These are phyloP conservation scores for Automeris io DNA, from an alignment of 2,888 invertebrate genomes.

Conservation along the genomic window DNA sequence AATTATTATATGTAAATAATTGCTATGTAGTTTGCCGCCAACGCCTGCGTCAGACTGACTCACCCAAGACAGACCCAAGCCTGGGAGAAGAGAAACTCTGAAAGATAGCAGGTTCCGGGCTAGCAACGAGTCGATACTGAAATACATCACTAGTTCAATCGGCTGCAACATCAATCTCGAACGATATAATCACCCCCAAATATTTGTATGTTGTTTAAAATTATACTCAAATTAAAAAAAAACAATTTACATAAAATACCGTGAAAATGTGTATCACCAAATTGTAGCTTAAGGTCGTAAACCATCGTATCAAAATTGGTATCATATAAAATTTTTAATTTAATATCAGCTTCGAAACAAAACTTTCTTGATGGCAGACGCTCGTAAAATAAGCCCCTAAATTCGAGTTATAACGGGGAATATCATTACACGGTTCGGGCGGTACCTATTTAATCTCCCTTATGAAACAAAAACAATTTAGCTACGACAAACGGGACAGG, in stretches of 20 bases:
- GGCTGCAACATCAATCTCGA: too few relatives aligned
- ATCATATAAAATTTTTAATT: constrained; percentile 2
- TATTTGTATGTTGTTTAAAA: too few relatives aligned
- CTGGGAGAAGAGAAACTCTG: too few relatives aligned
- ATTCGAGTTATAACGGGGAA: constrained; percentile 13
- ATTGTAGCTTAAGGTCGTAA: background rate
- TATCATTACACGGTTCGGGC: constrained; percentile 13
- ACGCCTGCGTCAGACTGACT: too few relatives aligned
- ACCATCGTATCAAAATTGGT: background rate
- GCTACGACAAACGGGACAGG: constrained; percentile 26
- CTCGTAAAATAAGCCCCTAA: constrained; percentile 4
- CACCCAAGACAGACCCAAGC: too few relatives aligned
- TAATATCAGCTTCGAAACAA: background rate
- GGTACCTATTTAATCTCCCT: constrained; percentile 18
- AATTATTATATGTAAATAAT: too few relatives aligned
- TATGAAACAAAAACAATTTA: constrained; percentile 33
- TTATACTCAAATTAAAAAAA: too few relatives aligned
- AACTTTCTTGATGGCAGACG: background rate
- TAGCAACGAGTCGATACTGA: too few relatives aligned
- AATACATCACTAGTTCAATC: too few relatives aligned
- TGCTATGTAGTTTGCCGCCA: too few relatives aligned
- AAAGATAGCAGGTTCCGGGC: too few relatives aligned
- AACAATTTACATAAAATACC: background rate
- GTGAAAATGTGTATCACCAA: background rate
- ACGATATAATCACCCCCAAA: too few relatives aligned